Percentiles rank a stretch among this genome's conserved stretches.
Evolutionary conservation across 2,797 vertebrate species (phyloP).

Genomic region (Xenopus petersii): DNA sequence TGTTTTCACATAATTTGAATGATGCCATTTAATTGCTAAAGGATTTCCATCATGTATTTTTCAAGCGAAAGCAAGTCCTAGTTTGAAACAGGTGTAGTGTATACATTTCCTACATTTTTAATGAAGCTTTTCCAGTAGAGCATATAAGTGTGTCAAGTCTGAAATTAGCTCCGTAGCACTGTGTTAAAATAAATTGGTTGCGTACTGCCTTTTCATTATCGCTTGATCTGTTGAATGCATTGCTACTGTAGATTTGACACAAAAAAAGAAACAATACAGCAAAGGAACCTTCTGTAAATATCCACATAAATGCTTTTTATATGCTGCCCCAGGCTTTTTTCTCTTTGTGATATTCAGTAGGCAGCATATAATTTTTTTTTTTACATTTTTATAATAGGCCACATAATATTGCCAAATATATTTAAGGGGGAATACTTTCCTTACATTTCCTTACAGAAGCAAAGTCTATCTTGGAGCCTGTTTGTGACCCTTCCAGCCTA

Average conservation of each 20-base stretch:
- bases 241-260: background rate
- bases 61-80: no score
- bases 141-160: constrained; percentile 4
- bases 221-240: constrained; percentile 4
- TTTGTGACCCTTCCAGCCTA: no score
- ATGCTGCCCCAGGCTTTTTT: no score
- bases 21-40: no score
- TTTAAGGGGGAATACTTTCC: no score
- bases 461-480: no score
- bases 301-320: no score
- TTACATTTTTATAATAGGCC: no score
- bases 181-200: background rate
- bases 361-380: background rate
- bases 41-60: no score
- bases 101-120: background rate
- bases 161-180: background rate
- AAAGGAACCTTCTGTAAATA: background rate
- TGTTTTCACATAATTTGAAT: no score
- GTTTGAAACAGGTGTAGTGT: background rate
- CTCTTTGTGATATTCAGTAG: background rate
- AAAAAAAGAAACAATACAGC: background rate
- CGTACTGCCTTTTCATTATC: constrained; percentile 4
- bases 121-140: background rate
- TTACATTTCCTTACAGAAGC: no score
- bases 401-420: no score